Base-by-base conservation (phyloP, 2,888 invertebrate species). In the Volucella bombylans region DNA sequence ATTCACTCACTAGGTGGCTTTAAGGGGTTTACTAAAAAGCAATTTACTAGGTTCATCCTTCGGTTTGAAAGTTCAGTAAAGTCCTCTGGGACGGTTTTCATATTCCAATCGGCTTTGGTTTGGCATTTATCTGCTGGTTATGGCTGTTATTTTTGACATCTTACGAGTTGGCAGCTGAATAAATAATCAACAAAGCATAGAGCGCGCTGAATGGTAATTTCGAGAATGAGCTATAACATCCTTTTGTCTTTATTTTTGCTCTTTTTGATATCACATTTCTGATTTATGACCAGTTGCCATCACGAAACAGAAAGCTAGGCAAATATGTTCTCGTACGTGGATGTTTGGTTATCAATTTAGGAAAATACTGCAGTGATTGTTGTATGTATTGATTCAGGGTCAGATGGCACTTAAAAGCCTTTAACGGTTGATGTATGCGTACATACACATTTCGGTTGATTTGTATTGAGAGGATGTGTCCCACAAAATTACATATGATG, bases 51-150 rank as follows among this genome's bases (percentile, higher is more conserved):
- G 31, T 14, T 31, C 57, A 4, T 31, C 31, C 31, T 15, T 15
- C 49, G 4, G n/a, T 67, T 41, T 38, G 14, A 50, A 74, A 59
- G 64, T 73, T 73, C 47, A 55, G 15, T 41, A 23, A 39, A 49
- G 14, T 39, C 73, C n/a, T 10, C 1, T n/a, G 57, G 50, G 50
- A 59, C 8, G 15, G 23, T 14, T 43, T 67, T 43, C 43, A 31
- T 49, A 14, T 14, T 15, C 50, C 43, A 3, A 31, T 31, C 54
- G 23, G 15, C 15, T 31, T 61, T 9, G 11, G 14, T 52, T 39
- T 1, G 39, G 15, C 15, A 31, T 31, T 31, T 31, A 6, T 31
- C 6, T 31, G 31, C 2, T 41, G 65, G 18, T 50, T 43, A n/a
- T 54, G 39, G 45, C 31, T 67, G 62, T 38, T 54, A 10, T 52